These are phyloP conservation scores for Ianthella basta DNA, from an alignment of 37 sponge, comb jelly and placozoan species.

Conservation along the genomic window DNA sequence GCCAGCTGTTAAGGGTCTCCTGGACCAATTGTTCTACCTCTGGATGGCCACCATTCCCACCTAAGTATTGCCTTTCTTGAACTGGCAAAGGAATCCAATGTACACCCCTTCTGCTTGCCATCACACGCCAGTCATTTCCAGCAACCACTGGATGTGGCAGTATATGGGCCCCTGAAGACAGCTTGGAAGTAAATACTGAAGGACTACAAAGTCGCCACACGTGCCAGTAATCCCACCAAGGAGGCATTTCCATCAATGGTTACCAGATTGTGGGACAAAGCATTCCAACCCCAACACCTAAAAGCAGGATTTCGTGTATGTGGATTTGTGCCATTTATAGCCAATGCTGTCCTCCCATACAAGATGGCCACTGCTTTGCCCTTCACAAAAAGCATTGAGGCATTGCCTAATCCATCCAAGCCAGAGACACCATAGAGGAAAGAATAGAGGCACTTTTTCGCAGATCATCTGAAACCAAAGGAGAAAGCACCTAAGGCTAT, in stretches of 20 bases:
- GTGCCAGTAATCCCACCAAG: neutral
- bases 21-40: neutral
- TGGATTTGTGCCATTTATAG: slow-evolving; percentile 23
- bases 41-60: slow-evolving; percentile 14
- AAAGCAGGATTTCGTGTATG: slow-evolving; percentile 29
- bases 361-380: neutral
- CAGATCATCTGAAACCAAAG: no score
- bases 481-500: no score
- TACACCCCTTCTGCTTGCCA: neutral
- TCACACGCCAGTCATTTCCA: neutral
- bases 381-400: no score
- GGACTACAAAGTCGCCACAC: neutral
- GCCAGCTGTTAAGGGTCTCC: slow-evolving; percentile 1
- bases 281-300: slow-evolving; percentile 17
- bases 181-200: slow-evolving; percentile 36
- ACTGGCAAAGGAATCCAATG: neutral
- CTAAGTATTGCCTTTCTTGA: neutral
- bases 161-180: slow-evolving; percentile 23
- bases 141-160: slow-evolving; percentile 45
- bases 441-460: no score
- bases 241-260: slow-evolving; percentile 21
- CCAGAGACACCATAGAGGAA: no score
- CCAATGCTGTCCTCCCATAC: neutral
- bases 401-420: no score
- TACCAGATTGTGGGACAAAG: neutral